Conservation (phyloP, 2,113 vertebrate genomes). For the Tringa solitaria region DNA sequence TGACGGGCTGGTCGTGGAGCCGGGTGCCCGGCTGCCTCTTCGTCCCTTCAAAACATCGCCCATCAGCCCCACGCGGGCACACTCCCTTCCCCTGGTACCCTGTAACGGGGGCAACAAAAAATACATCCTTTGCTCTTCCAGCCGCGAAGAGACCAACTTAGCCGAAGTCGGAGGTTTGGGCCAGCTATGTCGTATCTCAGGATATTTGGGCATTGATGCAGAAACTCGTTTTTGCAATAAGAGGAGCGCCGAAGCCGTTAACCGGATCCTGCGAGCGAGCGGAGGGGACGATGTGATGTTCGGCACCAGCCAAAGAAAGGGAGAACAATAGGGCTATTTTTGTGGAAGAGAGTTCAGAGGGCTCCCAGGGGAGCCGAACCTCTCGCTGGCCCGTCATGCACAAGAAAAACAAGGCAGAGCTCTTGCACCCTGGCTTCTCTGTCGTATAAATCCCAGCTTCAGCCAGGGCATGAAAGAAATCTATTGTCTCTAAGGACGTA, state of each 20-base stretch:
- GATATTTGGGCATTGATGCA: not conserved
- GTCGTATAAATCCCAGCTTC: not conserved
- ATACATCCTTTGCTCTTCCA: not conserved
- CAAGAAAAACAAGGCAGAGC: not conserved
- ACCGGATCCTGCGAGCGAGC: not conserved
- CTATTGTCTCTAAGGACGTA: not conserved
- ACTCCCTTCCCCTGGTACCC: not conserved
- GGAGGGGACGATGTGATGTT: not conserved
- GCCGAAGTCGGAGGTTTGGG: not conserved
- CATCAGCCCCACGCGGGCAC: fast-evolving
- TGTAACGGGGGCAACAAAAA: fast-evolving
- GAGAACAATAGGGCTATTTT: conserved; percentile 13
- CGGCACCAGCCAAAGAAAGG: not conserved
- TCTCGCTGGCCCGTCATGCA: not conserved
- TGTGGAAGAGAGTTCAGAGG: not conserved
- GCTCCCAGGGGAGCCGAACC: not conserved
- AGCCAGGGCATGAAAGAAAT: not conserved
- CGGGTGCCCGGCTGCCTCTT: not conserved
- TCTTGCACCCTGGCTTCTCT: not conserved
- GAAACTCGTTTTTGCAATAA: fast-evolving
- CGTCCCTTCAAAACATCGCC: not conserved
- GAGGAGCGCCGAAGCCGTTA: not conserved
- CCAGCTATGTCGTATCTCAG: not conserved
- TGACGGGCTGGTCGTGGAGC: not conserved
- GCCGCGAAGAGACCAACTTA: not conserved